Percentiles rank a stretch among this genome's conserved stretches.
Conservation (phyloP, 1,140 invertebrate genomes). For the Coelopa frigida region DNA sequence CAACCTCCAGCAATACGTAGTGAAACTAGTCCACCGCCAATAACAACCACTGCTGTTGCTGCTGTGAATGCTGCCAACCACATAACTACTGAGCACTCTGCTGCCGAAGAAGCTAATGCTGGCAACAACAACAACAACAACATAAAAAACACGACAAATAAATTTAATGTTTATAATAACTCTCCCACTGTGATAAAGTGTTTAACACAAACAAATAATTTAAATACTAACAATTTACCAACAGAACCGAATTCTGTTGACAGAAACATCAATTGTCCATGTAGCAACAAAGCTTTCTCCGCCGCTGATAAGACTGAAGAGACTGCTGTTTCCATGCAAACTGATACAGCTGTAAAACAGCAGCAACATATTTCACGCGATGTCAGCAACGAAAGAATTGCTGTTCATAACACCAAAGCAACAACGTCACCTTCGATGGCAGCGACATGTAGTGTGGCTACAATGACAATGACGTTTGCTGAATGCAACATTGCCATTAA, state of each 20-base stretch:
- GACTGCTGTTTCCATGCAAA: not conserved
- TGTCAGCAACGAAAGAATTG: conserved; percentile 2
- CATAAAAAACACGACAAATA: conserved; percentile 27
- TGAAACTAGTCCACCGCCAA: conserved; percentile 5
- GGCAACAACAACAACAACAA: conserved; percentile 27
- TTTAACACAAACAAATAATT: conserved; percentile 42
- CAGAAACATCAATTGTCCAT: conserved; percentile 27
- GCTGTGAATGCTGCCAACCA: conserved; percentile 7
- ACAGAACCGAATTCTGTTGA: too few relatives aligned
- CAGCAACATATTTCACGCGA: conserved; percentile 12
- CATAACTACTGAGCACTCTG: conserved; percentile 3
- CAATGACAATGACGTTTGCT: conserved; percentile 26
- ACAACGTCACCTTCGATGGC: not conserved
- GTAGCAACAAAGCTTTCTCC: conserved; percentile 10
- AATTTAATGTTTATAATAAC: conserved; percentile 37
- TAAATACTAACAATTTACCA: conserved; percentile 32
- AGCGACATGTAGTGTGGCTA: conserved; percentile 27
- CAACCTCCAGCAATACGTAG: too few relatives aligned
- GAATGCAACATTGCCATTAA: conserved; percentile 33
- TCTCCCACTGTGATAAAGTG: conserved; percentile 35
- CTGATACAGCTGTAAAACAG: conserved; percentile 10
- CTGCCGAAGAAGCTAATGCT: conserved; percentile 8
- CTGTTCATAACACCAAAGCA: not conserved
- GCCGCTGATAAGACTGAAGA: not conserved
- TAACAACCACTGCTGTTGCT: not conserved